Percentiles rank a stretch among this genome's conserved stretches.
Conservation (phyloP, 2,888 invertebrate genomes). For the Troides oblongomaculatus region DNA sequence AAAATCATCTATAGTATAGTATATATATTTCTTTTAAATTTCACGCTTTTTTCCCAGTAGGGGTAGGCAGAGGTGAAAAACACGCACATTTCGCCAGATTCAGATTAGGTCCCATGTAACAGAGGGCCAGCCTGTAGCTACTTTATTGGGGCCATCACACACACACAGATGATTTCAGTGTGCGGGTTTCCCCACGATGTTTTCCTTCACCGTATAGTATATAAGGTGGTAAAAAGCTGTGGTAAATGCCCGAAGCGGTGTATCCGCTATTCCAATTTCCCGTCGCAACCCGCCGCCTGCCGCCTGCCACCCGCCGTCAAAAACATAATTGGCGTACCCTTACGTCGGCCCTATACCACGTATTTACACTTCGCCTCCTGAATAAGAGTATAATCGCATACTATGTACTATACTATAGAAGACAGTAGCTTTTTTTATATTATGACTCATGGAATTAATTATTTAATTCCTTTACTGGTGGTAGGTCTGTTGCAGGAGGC, state of each 20-base stretch:
- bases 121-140: too few species aligned
- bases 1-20: neutral
- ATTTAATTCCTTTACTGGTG: too few species aligned
- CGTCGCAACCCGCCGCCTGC: conserved; percentile 43
- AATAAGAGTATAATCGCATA: conserved; percentile 36
- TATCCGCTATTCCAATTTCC: conserved; percentile 57
- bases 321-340: conserved; percentile 73
- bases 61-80: too few species aligned
- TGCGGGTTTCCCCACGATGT: too few species aligned
- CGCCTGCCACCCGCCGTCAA: conserved; percentile 50
- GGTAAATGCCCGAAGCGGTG: conserved; percentile 27
- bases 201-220: conserved; percentile 7
- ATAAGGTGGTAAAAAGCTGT: conserved; percentile 42
- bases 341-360: conserved; percentile 37
- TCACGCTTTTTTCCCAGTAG: too few species aligned
- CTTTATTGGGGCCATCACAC: too few species aligned
- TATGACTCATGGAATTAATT: too few species aligned
- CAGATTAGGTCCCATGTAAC: too few species aligned
- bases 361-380: conserved; percentile 2
- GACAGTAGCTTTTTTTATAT: neutral
- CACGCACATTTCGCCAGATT: too few species aligned
- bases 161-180: too few species aligned
- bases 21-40: too few species aligned
- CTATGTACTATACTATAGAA: neutral
- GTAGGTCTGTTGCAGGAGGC: too few species aligned